These are phyloP conservation scores for Drosophila cognata DNA, from an alignment of 2,888 invertebrate species.

Conservation along the genomic window DNA sequence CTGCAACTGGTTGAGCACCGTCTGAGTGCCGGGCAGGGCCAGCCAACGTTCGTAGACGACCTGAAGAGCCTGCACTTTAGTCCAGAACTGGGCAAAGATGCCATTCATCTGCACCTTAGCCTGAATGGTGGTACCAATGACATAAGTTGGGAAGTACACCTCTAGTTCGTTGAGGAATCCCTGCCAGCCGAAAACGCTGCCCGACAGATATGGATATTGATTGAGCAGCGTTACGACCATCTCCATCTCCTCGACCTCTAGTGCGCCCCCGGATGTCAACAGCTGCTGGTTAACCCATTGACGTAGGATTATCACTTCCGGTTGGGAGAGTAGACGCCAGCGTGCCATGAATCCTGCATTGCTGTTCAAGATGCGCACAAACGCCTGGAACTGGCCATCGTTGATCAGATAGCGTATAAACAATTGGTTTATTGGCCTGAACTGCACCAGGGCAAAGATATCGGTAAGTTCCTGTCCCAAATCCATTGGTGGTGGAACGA, in stretches of 20 bases:
- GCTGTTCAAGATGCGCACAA: constrained; percentile 78
- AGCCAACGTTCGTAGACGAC: constrained; percentile 80
- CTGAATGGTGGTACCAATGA: constrained; percentile 69
- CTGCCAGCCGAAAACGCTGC: constrained; percentile 77
- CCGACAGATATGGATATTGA: constrained; percentile 66
- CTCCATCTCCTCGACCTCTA: constrained; percentile 70
- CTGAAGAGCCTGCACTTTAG: constrained; percentile 59
- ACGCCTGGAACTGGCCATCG: constrained; percentile 80
- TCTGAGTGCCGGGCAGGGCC: constrained; percentile 60
- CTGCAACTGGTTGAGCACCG: constrained; percentile 63
- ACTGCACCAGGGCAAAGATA: constrained; percentile 64
- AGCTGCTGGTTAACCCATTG: constrained; percentile 77
- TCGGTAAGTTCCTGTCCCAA: constrained; percentile 70
- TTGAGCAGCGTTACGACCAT: constrained; percentile 63
- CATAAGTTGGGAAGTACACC: constrained; percentile 71
- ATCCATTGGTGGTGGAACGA: constrained; percentile 47
- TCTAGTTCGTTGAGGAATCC: constrained; percentile 80
- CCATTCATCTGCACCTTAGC: constrained; percentile 71
- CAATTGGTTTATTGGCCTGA: constrained; percentile 63
- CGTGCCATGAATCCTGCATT: constrained; percentile 65
- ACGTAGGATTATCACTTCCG: constrained; percentile 74
- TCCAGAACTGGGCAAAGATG: constrained; percentile 76
- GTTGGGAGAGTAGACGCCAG: constrained; percentile 73
- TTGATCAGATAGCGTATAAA: constrained; percentile 75
- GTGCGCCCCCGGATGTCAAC: constrained; percentile 45